Base-by-base conservation (phyloP, 1,140 invertebrate genomes). In the Cydia pomonella region DNA sequence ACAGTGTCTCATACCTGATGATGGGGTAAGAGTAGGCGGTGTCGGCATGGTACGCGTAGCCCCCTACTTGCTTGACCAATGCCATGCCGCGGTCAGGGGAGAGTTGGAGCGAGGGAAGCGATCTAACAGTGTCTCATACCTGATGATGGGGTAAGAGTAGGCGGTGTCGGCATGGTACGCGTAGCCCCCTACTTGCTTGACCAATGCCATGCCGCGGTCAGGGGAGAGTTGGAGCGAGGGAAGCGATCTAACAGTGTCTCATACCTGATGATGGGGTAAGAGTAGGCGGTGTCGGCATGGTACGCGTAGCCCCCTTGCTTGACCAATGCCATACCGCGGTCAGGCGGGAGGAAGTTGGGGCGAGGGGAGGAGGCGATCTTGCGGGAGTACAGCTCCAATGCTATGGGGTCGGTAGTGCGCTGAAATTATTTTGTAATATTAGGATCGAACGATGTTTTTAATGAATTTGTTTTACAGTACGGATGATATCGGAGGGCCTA, bases 1-100 rank as follows among this genome's bases (percentile, higher is more conserved):
- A 29, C 29, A 29, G 29, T 41, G 5, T 41, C 38, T 12, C 38
- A 16, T 59, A 59, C 53, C 53, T 59, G 18, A 59, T 95, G 6
- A 95, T 94, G 74, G 94, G 94, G 81, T 95, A 96, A 0, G 94
- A 95, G 1, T 93, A 93, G 3, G 94, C 93, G 5, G 93, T 93
- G 81, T 96, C 95, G 0, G 95, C 92, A 72, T 95, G 94, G 84
- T 95, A 95, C 1, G 95, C 95, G 80, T 94, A 95, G 0, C 94
- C 95, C 0, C 93, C 92, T n/a, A n/a, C n/a, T 12, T 77, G 75
- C 72, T 93, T 93, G 1, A 93, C 93, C 23, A 89, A 64, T 0
- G 64, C 75, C 86, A 93, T 89, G 18, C 92, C 92, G 38, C 80
- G 18, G 10, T 86, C 79, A 1, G 90, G 82, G 0, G 77, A 16